Base-by-base conservation (phyloP, 2,797 vertebrate species). In the Telmatherina bonti region DNA sequence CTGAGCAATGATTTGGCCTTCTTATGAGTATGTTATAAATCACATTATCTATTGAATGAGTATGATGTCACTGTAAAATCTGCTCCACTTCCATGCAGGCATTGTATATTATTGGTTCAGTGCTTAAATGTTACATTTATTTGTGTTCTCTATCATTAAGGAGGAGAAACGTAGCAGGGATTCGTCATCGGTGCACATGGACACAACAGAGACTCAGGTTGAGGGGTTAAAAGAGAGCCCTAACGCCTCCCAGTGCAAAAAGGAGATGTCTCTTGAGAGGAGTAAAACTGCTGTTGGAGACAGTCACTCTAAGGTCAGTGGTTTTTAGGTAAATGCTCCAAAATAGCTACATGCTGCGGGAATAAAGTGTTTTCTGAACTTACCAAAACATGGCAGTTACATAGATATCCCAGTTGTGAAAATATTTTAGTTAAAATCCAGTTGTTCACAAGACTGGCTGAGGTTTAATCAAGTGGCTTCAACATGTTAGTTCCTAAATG, bases 301-400 rank as follows among this genome's bases (percentile, higher is more conserved):
- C 35, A 57, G 74, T 52, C 81, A 49, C 51, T 70, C 52, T 60
- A 87, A 87, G 93, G 94, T 95, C 55, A 81, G 91, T 61, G 29
- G 5, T 24, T 61, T 30, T 26, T n/a, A n/a, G n/a, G n/a, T n/a
- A n/a, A n/a, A n/a, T n/a, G n/a, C n/a, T n/a, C n/a, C n/a, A n/a
- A n/a, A n/a, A n/a, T n/a, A n/a, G n/a, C n/a, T n/a, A n/a, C n/a
- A n/a, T n/a, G n/a, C n/a, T n/a, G n/a, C n/a, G n/a, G n/a, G n/a
- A n/a, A n/a, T n/a, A n/a, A n/a, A n/a, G n/a, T n/a, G n/a, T n/a
- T n/a, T n/a, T n/a, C n/a, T n/a, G n/a, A n/a, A 18, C 33, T 33
- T 33, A 33, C 33, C 10, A 10, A 33, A 33, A 5, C 33, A 33
- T 49, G 11, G 2, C 41, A 45, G 20, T 20, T 20, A 5, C 41